Conservation (phyloP, 2,888 invertebrate species). For the Chalcosyrphus nemorum region DNA sequence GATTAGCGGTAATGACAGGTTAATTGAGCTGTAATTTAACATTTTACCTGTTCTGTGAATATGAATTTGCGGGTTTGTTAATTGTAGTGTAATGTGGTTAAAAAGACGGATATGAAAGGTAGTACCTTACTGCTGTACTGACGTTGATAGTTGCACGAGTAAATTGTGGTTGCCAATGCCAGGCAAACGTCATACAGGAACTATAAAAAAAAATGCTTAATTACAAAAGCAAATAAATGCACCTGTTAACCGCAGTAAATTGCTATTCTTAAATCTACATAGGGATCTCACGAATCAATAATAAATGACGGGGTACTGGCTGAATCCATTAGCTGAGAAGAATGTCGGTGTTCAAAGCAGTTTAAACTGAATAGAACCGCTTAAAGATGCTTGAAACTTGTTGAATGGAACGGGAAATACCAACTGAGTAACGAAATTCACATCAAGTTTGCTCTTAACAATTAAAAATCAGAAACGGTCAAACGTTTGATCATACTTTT, state of each 20-base stretch:
- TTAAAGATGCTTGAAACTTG: too few species aligned
- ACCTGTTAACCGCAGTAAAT: not conserved
- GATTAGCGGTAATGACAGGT: not conserved
- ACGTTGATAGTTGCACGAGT: not conserved
- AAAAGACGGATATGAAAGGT: conserved; percentile 4
- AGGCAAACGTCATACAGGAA: not conserved
- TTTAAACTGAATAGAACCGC: too few species aligned
- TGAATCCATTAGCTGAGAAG: too few species aligned
- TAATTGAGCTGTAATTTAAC: conserved; percentile 5
- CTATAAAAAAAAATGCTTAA: not conserved
- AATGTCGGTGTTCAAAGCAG: too few species aligned
- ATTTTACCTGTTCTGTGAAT: not conserved
- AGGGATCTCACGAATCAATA: not conserved
- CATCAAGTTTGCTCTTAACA: too few species aligned
- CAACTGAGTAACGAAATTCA: too few species aligned
- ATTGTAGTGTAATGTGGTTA: conserved; percentile 3
- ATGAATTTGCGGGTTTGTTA: not conserved
- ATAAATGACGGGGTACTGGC: not conserved
- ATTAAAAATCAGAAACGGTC: too few species aligned
- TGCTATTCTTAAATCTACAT: not conserved
- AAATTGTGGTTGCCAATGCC: not conserved
- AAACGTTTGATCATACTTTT: too few species aligned
- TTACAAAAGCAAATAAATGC: not conserved
- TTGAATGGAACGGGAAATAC: too few species aligned
- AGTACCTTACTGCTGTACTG: not conserved